phyloP scores from a whole-genome alignment of 2,888 invertebrate genomes.

The Lottia scabra region DNA sequence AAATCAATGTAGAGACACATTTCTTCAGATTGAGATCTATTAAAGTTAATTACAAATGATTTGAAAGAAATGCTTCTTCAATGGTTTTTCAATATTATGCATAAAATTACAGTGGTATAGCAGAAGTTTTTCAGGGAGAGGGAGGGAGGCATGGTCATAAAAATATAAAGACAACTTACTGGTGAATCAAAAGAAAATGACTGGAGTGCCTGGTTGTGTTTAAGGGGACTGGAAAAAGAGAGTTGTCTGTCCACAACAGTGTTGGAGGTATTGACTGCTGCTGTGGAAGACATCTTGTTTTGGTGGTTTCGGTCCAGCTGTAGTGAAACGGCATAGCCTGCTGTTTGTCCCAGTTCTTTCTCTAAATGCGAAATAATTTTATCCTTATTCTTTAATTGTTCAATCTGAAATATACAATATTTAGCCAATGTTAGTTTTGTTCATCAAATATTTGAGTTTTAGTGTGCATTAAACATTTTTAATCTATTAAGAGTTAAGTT shows the following conservation, averaged over 20 bases:
- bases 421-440: too few species aligned
- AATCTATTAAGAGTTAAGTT: too few species aligned
- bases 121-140: too few species aligned
- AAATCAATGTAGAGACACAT: too few species aligned
- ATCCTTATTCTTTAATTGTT: slow-evolving; percentile 45
- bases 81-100: too few species aligned
- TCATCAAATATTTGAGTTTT: too few species aligned
- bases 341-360: slow-evolving; percentile 41
- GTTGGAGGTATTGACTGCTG: background rate
- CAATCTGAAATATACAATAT: slow-evolving; percentile 33
- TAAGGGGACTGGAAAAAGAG: slow-evolving; percentile 3
- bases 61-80: too few species aligned
- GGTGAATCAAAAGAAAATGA: background rate
- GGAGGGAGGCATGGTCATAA: too few species aligned
- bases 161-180: background rate
- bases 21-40: too few species aligned
- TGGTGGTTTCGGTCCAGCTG: slow-evolving; percentile 10
- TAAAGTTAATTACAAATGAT: too few species aligned
- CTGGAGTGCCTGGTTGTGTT: background rate
- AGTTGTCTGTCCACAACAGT: background rate
- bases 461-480: too few species aligned
- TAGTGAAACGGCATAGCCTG: slow-evolving; percentile 31
- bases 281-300: background rate
- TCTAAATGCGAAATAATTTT: slow-evolving; percentile 47
- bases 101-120: too few species aligned